Conservation (phyloP, 2,888 invertebrate genomes). For the Penaeus monodon region DNA sequence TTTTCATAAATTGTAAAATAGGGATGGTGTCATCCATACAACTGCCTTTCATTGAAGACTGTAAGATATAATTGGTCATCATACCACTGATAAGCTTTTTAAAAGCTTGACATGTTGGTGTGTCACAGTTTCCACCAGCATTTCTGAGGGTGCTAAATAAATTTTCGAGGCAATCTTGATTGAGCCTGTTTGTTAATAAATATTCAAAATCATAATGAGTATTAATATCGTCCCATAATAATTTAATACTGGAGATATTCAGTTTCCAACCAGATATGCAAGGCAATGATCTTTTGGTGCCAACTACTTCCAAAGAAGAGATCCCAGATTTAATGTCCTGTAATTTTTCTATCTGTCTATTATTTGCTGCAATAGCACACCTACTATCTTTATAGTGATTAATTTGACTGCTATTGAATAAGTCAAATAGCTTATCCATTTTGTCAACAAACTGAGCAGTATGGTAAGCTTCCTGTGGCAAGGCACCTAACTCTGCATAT, state of each 20-base stretch:
- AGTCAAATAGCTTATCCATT: constrained; percentile 10
- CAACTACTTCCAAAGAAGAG: background rate
- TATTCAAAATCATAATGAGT: background rate
- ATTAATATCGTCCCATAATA: background rate
- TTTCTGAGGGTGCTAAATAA: too few relatives aligned
- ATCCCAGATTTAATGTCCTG: background rate
- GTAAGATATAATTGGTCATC: too few relatives aligned
- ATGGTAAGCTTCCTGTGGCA: constrained; percentile 6
- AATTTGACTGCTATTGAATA: background rate
- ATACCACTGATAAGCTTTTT: too few relatives aligned
- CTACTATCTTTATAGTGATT: background rate
- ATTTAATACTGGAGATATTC: constrained; percentile 12
- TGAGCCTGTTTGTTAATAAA: background rate
- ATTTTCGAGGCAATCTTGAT: too few relatives aligned
- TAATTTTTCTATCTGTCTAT: background rate
- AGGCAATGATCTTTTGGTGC: constrained; percentile 3
- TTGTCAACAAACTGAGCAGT: background rate
- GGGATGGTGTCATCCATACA: too few relatives aligned
- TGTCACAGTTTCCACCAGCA: too few relatives aligned
- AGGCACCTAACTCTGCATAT: constrained; percentile 2
- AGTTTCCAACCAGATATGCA: constrained; percentile 3
- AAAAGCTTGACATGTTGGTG: too few relatives aligned
- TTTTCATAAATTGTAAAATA: too few relatives aligned
- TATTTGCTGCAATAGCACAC: background rate
- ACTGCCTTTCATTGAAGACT: too few relatives aligned